Base-by-base conservation (phyloP, 2,888 invertebrate species). In the Crossocerus cetratus region DNA sequence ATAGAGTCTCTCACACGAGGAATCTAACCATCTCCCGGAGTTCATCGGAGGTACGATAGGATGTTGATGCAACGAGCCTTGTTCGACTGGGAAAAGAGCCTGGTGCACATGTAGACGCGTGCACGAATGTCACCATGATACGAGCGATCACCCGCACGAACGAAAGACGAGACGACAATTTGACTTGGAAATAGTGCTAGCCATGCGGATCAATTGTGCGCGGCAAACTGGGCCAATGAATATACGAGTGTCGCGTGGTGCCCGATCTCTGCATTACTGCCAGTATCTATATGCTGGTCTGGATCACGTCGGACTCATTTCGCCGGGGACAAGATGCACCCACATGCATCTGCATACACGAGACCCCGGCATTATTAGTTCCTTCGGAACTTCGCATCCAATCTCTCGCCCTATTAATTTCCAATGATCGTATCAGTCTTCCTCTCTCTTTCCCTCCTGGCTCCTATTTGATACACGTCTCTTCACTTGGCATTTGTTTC, bases 201-300 rank as follows among this genome's bases (percentile, higher is more conserved):
- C 56, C 54, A 65, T 66, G 65, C 67, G 64, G 65, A 77, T 77
- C 77, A 77, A 77, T 77, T 76, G 77, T 76, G 66, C 66, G 16
- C 11, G n/a, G 42, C 58, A 44, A 77, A 76, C 60, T 73, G 66
- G 77, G 77, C 72, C 69, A 77, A 73, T 65, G 77, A 77, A 65
- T 72, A 53, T 32, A 16, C 18, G 18, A 56, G 23, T 44, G 14
- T 45, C 55, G 49, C 62, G 49, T 67, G 63, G 61, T 55, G 44
- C 49, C n/a, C 49, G 49, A 70, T 69, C 58, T 68, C 60, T 44
- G 53, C 45, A 69, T 68, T 32, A 32, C 65, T 32, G 69, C 18
- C 32, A 22, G 8, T 32, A 32, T 32, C 3, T 32, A 32, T 32
- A 32, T 32, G 32, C 8, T 32, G 5, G 5, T 32, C 58, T 45